A percentile compares a stretch with the other conserved stretches of the same genome.
phyloP scores from a whole-genome alignment of 2,888 invertebrate species.

The Clanis bilineata region DNA sequence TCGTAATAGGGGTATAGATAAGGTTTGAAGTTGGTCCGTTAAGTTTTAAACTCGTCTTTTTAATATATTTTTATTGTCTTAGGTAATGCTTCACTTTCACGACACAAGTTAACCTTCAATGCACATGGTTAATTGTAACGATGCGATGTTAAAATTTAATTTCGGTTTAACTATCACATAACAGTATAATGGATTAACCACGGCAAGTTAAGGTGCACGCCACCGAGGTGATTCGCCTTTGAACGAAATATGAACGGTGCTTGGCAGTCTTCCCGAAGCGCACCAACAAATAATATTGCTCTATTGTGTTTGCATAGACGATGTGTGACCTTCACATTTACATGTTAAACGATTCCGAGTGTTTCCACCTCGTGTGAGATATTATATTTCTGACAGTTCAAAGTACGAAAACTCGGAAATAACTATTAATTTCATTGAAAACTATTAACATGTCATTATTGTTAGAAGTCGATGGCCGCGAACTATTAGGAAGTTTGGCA shows the following conservation, averaged over 20 bases:
- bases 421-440: not conserved
- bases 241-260: slow-evolving; percentile 45
- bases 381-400: not conserved
- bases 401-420: not conserved
- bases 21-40: no score
- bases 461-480: not conserved
- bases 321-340: slow-evolving; percentile 44
- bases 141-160: not conserved
- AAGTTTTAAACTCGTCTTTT: no score
- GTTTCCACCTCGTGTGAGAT: not conserved
- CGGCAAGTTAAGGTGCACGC: slow-evolving; percentile 33
- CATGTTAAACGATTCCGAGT: slow-evolving; percentile 22
- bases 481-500: slow-evolving; percentile 1
- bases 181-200: slow-evolving; percentile 22
- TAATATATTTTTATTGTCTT: slow-evolving; percentile 18
- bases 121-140: not conserved
- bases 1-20: no score
- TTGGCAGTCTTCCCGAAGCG: slow-evolving; percentile 55
- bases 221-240: slow-evolving; percentile 45
- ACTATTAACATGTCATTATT: not conserved
- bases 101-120: not conserved
- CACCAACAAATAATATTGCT: slow-evolving; percentile 38
- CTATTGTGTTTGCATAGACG: slow-evolving; percentile 43
- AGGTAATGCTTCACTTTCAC: slow-evolving; percentile 18
- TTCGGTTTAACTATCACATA: slow-evolving; percentile 13